phyloP scores from a whole-genome alignment of 2,888 invertebrate genomes.

The Nasonia oneida region DNA sequence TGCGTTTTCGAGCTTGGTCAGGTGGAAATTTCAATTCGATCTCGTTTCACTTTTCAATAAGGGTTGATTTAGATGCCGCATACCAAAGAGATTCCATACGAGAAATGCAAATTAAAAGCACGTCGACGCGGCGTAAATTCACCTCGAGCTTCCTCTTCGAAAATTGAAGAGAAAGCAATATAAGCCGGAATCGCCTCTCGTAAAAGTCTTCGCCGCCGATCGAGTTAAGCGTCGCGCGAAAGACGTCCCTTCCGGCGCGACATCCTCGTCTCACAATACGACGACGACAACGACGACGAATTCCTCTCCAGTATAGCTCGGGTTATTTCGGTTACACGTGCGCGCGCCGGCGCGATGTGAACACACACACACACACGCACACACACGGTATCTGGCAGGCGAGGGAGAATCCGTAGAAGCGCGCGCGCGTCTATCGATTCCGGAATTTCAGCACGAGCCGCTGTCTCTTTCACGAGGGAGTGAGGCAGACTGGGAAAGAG shows the following conservation, averaged over 20 bases:
- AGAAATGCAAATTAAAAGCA: neutral
- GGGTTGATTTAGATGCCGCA: neutral
- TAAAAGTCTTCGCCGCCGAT: neutral
- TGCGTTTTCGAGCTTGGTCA: neutral
- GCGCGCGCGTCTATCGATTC: slow-evolving; percentile 43
- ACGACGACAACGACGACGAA: neutral
- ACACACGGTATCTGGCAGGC: neutral
- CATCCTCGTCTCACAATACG: neutral
- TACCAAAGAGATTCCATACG: neutral
- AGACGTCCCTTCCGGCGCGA: neutral
- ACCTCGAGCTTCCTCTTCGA: neutral
- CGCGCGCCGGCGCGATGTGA: slow-evolving; percentile 37
- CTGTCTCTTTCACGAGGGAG: neutral
- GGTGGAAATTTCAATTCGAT: neutral
- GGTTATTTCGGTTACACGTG: slow-evolving; percentile 24
- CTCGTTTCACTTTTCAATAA: neutral
- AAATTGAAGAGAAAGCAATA: neutral
- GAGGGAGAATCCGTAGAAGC: slow-evolving; percentile 33
- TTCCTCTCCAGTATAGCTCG: neutral
- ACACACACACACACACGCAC: too few relatives aligned
- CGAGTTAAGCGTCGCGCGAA: neutral
- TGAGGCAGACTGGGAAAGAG: neutral
- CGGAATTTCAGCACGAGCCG: slow-evolving; percentile 29
- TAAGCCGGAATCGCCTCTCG: neutral
- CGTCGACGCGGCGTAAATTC: neutral